Evolutionary conservation across 2,888 invertebrate species (phyloP).

Genomic region (Cephus sareptanus): DNA sequence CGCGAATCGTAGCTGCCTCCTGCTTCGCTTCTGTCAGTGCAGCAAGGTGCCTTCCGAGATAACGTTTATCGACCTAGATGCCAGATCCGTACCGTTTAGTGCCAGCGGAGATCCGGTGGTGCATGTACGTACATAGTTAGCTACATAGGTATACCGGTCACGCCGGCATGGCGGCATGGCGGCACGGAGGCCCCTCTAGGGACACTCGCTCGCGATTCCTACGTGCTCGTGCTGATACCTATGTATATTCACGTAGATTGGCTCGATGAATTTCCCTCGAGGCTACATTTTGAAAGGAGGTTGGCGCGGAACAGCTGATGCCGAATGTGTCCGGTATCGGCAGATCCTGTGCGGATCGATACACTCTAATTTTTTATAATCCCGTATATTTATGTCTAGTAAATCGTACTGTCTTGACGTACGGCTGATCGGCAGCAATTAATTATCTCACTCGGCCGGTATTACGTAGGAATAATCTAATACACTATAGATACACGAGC

Average conservation of each 20-base stretch:
- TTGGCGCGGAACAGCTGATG: slow-evolving; percentile 26
- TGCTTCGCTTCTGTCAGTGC: not conserved
- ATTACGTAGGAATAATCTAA: not conserved
- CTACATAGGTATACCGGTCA: not conserved
- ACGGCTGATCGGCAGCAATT: not conserved
- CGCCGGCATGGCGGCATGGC: not conserved
- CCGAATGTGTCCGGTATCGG: slow-evolving; percentile 8
- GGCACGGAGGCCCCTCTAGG: not conserved
- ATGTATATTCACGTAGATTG: not conserved
- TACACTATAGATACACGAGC: not conserved
- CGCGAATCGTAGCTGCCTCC: not conserved
- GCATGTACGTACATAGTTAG: not conserved
- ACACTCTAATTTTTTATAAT: not conserved
- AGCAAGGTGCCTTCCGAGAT: not conserved
- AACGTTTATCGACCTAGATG: not conserved
- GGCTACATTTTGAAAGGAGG: slow-evolving; percentile 47
- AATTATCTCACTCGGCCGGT: not conserved
- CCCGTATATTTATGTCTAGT: not conserved
- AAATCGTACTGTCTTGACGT: not conserved
- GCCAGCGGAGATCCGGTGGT: not conserved
- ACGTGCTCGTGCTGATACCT: not conserved
- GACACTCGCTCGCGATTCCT: not conserved
- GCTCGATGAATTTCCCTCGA: slow-evolving; percentile 47
- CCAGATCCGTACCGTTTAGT: not conserved
- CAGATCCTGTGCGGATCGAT: not conserved